phyloP scores from a whole-genome alignment of 2,797 vertebrate species.

The Myotis vivesi region DNA sequence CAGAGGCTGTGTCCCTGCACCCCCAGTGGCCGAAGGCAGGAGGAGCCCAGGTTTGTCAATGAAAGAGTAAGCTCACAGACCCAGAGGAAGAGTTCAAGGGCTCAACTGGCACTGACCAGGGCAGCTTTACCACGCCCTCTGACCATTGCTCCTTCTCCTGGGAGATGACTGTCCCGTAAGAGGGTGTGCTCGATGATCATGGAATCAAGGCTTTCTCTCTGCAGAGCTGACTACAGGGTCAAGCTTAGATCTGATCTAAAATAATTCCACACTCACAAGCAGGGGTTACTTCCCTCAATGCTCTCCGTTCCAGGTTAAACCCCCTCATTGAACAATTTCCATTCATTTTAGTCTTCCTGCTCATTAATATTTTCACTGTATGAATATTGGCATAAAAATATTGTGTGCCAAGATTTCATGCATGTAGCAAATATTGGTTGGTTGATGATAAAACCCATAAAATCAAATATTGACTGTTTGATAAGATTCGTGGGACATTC shows the following conservation, averaged over 20 bases:
- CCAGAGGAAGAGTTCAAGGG: background rate
- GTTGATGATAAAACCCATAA: background rate
- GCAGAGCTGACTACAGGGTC: background rate
- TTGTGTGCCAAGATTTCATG: background rate
- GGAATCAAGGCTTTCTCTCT: background rate
- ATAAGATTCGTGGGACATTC: background rate
- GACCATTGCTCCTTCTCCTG: background rate
- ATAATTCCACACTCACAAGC: too few relatives aligned
- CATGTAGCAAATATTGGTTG: background rate
- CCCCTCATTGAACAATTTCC: background rate
- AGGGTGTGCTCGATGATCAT: accelerated
- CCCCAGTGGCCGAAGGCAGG: background rate
- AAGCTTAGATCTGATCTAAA: accelerated
- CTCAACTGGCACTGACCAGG: background rate
- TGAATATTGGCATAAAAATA: background rate
- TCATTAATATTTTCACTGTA: background rate
- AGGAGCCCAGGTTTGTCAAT: too few relatives aligned
- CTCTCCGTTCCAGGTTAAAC: background rate
- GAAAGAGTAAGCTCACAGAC: background rate
- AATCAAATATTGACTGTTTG: background rate
- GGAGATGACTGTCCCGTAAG: accelerated
- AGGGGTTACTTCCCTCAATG: accelerated
- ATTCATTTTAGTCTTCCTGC: background rate
- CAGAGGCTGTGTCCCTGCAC: background rate
- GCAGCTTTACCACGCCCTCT: background rate